A percentile compares a stretch with the other conserved stretches of the same genome.
Evolutionary conservation across 2,888 invertebrate species (phyloP).

Genomic region (Ophioninae sp.): DNA sequence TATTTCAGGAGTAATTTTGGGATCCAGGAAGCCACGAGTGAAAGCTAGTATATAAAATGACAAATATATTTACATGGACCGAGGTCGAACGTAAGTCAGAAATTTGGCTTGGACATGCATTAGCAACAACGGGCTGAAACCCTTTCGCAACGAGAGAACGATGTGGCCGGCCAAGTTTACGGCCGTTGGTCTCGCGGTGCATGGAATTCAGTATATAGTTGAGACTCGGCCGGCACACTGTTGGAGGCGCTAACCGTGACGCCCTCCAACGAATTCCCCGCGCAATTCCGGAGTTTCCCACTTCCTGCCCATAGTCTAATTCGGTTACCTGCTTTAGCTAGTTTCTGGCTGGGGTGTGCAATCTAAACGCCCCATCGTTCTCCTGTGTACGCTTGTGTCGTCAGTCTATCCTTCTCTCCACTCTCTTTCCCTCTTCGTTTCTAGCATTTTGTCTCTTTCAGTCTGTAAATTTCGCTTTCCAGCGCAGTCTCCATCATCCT

Average conservation of each 20-base stretch:
- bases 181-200: constrained; percentile 66
- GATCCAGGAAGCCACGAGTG: no score
- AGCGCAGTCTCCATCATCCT: background rate
- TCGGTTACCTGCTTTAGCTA: constrained; percentile 66
- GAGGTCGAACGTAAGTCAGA: constrained; percentile 8
- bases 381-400: background rate
- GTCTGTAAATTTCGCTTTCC: background rate
- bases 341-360: constrained; percentile 54
- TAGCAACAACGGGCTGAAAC: constrained; percentile 47
- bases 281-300: constrained; percentile 68
- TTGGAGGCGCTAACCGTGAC: constrained; percentile 70
- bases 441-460: background rate
- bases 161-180: constrained; percentile 60
- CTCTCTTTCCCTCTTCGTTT: constrained; percentile 4
- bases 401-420: background rate
- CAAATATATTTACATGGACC: background rate
- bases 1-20: no score
- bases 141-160: constrained; percentile 48
- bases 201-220: constrained; percentile 54
- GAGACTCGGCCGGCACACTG: constrained; percentile 32
- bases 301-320: constrained; percentile 70
- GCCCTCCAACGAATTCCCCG: constrained; percentile 69
- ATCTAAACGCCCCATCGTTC: constrained; percentile 43
- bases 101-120: constrained; percentile 38
- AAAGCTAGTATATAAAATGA: background rate